Evolutionary conservation across 2,797 vertebrate genomes (phyloP), one percentile per base, ranked within the genome.

Genomic region (Pterois miles): DNA sequence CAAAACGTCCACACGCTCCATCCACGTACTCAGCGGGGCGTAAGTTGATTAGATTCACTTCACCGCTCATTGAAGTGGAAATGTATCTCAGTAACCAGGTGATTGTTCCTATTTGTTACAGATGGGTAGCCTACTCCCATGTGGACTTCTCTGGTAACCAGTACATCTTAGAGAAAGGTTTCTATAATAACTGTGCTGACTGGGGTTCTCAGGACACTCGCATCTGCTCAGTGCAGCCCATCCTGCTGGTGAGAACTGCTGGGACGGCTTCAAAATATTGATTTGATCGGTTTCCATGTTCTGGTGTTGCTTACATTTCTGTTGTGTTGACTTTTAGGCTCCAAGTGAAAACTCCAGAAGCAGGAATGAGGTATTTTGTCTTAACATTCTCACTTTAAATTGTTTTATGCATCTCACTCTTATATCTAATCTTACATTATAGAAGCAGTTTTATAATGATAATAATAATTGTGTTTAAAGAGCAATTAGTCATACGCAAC

Each of bases 101-200:
- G 1, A 27, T 2, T 25, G 13, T 27, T 48, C 6, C 1, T 38
- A 34, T 3, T 36, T 22, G 8, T 31, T 22, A 9, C 82, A 99
- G 98, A 12, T 99, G 98, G 98, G 92, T 99, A 9, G 97, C 95
- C 52, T 99, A 99, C 29, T 96, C 97, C 65, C 96, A 96, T 10
- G 96, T 96, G 88, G 97, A 98, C 91, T 99, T 95, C 93, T 98
- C 97, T 0, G 98, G 98, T 0, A 91, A 96, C 84, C 98, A 99
- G 91, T 99, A 95, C 80, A 71, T 99, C 69, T 88, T 99, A 80
- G 98, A 99, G 95, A 99, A 98, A 90, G 98, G 98, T 0, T 96
- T 97, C 85, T 99, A 99, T 80, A 96, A 92, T 57, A 97, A 64
- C 91, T 97, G 93, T 10, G 96, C 96, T 0, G 98, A 99, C 89